Evolutionary conservation across 2,113 vertebrate species (phyloP).

Genomic region (Chamaea fasciata): DNA sequence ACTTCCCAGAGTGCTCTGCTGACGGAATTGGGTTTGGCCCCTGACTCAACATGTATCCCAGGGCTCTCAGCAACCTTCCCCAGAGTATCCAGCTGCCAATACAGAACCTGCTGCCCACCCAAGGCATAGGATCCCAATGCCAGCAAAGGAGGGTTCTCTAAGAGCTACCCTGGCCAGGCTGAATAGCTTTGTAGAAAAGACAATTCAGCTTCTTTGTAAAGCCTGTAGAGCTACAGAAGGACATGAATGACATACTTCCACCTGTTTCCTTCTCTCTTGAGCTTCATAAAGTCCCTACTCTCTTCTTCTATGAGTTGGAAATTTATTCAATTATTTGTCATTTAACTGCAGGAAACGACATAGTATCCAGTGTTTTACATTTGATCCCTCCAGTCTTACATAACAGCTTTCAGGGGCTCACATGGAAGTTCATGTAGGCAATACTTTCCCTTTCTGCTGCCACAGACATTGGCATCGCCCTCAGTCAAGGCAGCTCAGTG

Average conservation of each 20-base stretch:
- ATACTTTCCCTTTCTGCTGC: background rate
- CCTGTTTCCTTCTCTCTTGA: background rate
- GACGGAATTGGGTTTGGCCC: background rate
- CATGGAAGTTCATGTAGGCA: background rate
- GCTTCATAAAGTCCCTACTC: background rate
- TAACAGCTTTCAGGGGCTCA: background rate
- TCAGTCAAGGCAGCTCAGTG: background rate
- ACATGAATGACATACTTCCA: background rate
- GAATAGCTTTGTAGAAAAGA: background rate
- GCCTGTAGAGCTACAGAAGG: background rate
- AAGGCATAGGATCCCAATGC: fast-evolving
- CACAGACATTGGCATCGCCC: background rate
- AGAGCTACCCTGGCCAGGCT: fast-evolving
- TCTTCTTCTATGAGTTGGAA: background rate
- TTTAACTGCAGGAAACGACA: background rate
- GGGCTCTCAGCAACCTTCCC: background rate
- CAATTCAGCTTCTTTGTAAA: background rate
- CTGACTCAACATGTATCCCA: fast-evolving
- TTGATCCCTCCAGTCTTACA: background rate
- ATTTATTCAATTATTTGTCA: background rate
- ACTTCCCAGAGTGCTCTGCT: background rate
- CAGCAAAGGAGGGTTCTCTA: background rate
- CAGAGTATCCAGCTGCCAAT: background rate
- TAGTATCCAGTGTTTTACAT: background rate
- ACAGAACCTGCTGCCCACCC: fast-evolving